Conservation (phyloP, 2,113 vertebrate species). For the Muscicapa adusta region DNA sequence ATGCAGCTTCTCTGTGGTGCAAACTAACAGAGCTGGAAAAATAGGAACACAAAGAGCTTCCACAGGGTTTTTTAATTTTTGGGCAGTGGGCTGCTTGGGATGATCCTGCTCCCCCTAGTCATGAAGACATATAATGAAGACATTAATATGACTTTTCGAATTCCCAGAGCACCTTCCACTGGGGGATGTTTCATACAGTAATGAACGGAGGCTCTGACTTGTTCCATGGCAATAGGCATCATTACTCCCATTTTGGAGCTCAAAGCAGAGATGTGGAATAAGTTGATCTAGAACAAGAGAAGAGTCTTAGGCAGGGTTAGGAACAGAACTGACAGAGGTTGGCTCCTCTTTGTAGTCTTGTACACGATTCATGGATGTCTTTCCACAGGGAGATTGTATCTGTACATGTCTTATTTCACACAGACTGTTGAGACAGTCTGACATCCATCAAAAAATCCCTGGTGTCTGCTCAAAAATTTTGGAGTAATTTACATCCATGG, state of each 20-base stretch:
- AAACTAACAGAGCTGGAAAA: not conserved
- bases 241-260: not conserved
- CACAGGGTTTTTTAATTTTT: not conserved
- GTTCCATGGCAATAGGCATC: not conserved
- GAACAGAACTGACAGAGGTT: not conserved
- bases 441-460: not conserved
- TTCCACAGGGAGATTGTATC: not conserved
- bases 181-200: not conserved
- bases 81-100: not conserved
- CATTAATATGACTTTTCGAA: not conserved
- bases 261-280: not conserved
- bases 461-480: not conserved
- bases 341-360: not conserved
- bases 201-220: not conserved
- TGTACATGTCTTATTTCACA: not conserved
- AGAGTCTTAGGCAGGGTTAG: not conserved
- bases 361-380: not conserved
- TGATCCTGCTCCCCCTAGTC: fast-evolving
- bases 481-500: not conserved
- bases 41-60: not conserved
- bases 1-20: not conserved
- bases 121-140: not conserved
- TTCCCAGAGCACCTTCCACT: not conserved
- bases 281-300: not conserved
- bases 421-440: not conserved